Percentiles rank a stretch among this genome's conserved stretches.
These are phyloP conservation scores for Lamprotornis superbus DNA, from an alignment of 2,113 vertebrate species.

Conservation along the genomic window DNA sequence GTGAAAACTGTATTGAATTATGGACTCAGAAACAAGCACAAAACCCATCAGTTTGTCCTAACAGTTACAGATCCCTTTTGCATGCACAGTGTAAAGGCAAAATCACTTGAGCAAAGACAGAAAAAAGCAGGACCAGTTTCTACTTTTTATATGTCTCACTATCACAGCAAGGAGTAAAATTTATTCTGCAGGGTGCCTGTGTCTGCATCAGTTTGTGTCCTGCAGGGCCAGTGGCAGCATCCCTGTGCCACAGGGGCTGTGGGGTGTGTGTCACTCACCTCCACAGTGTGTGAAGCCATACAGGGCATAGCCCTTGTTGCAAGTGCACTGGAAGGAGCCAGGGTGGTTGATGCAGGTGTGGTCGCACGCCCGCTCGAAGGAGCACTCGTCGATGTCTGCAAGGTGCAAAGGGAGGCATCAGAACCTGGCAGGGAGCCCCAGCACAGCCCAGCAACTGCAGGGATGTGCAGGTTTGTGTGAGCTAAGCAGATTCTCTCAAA, in stretches of 20 bases:
- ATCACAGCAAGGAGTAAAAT: not conserved
- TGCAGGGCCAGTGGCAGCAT: not conserved
- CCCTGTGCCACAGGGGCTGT: not conserved
- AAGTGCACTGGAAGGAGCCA: conserved; percentile 90
- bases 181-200: rapidly evolving
- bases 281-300: conserved; percentile 94
- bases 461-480: not conserved
- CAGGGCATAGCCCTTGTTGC: conserved; percentile 90
- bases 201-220: not conserved
- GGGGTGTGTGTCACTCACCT: conserved; percentile 76
- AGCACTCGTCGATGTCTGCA: conserved; percentile 97
- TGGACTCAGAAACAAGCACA: not conserved
- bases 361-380: conserved; percentile 93
- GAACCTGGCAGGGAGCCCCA: not conserved
- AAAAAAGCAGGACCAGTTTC: not conserved
- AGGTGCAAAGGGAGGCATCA: conserved; percentile 62
- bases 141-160: not conserved
- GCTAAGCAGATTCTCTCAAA: not conserved
- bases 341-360: conserved; percentile 93
- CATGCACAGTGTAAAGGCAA: not conserved
- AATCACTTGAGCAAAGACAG: not conserved
- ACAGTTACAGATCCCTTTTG: not conserved
- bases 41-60: not conserved
- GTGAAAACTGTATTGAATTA: not conserved
- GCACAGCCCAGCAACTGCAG: not conserved